phyloP scores from a whole-genome alignment of 2,888 invertebrate species.

The Nymphalis urticae region DNA sequence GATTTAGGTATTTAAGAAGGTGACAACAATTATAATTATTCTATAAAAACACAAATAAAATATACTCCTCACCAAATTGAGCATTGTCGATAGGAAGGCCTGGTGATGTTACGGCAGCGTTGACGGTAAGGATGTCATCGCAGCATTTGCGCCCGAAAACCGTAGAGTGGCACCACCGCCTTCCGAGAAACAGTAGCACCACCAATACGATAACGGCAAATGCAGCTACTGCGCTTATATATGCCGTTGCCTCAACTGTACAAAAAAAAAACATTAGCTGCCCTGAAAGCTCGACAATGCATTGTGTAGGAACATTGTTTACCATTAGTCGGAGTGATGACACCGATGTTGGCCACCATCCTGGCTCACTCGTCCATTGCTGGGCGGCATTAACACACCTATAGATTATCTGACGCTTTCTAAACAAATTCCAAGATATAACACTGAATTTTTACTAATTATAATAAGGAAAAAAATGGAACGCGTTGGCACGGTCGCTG shows the following conservation, averaged over 20 bases:
- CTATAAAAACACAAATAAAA: background rate
- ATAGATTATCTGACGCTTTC: slow-evolving; percentile 18
- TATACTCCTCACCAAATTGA: slow-evolving; percentile 63
- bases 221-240: slow-evolving; percentile 92
- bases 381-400: slow-evolving; percentile 34
- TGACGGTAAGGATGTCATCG: slow-evolving; percentile 74
- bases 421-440: slow-evolving; percentile 23
- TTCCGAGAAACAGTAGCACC: slow-evolving; percentile 92
- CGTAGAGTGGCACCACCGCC: slow-evolving; percentile 82
- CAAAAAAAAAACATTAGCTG: slow-evolving; percentile 48
- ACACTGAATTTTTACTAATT: slow-evolving; percentile 17
- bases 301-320: slow-evolving; percentile 50
- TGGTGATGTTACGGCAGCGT: slow-evolving; percentile 64
- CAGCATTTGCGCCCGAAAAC: slow-evolving; percentile 67
- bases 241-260: slow-evolving; percentile 92
- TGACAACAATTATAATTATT: background rate
- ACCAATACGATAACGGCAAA: slow-evolving; percentile 91
- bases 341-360: slow-evolving; percentile 75
- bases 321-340: slow-evolving; percentile 71
- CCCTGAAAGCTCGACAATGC: slow-evolving; percentile 32
- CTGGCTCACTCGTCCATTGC: slow-evolving; percentile 47
- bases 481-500: slow-evolving; percentile 71
- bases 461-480: slow-evolving; percentile 52
- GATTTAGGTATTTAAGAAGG: background rate
- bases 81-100: slow-evolving; percentile 67